These are phyloP conservation scores for Aricia artaxerxes DNA, from an alignment of 2,888 invertebrate species.

Conservation along the genomic window DNA sequence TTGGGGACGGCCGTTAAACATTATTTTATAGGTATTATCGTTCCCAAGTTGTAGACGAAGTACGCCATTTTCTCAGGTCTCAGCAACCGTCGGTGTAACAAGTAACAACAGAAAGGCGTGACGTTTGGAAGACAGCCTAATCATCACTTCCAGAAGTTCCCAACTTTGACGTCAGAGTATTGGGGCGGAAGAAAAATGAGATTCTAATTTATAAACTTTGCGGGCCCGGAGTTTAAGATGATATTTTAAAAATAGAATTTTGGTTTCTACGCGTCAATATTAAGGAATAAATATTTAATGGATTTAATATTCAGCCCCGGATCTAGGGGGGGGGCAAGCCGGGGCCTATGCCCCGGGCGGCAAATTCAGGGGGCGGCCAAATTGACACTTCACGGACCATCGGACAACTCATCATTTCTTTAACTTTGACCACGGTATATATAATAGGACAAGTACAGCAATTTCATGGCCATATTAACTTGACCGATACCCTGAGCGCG, in stretches of 20 bases:
- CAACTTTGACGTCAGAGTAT: constrained; percentile 17
- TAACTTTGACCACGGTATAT: too few species aligned
- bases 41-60: background rate
- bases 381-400: too few species aligned
- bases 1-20: too few species aligned
- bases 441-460: too few species aligned
- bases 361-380: too few species aligned
- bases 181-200: constrained; percentile 26
- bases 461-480: too few species aligned
- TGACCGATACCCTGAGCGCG: too few species aligned
- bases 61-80: constrained; percentile 25
- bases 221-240: background rate
- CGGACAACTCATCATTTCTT: too few species aligned
- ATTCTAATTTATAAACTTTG: constrained; percentile 24
- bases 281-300: background rate
- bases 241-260: constrained; percentile 9
- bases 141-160: constrained; percentile 57
- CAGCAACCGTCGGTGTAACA: constrained; percentile 18
- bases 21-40: constrained; percentile 7
- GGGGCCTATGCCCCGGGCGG: too few species aligned
- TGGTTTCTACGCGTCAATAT: background rate
- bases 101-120: constrained; percentile 38
- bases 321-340: too few species aligned
- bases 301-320: too few species aligned
- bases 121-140: constrained; percentile 61